Evolutionary conservation across 2,888 invertebrate species (phyloP), one percentile per base, ranked within the genome.

Genomic region (Philhelius pedissequus): DNA sequence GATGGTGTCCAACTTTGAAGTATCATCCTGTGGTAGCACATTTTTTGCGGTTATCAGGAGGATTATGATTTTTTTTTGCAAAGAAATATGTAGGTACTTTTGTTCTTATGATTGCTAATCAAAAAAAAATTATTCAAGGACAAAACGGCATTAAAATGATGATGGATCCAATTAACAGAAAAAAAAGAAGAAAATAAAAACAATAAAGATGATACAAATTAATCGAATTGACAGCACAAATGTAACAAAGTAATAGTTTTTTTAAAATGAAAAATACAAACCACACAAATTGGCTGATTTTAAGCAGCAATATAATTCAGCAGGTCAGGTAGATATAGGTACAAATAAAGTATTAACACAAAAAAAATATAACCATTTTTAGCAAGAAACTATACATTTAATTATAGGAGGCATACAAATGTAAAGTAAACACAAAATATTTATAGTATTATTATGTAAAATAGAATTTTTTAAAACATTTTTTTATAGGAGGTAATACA

Each of bases 41-140:
- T 64, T 77, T 86, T 87, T 86, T 86, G 81, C 70, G 84, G 76
- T 87, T 87, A 86, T 86, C 86, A 80, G 77, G 78, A 83, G 82
- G 60, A 9, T n/a, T 78, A 74, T 76, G 66, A 71, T 62, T 81
- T 79, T 66, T 48, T 64, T 78, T 45, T 56, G 9, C 8, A 7
- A 27, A 25, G 18, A 30, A 13, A 32, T 13, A n/a, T n/a, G n/a
- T n/a, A n/a, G n/a, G n/a, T n/a, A 56, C 75, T 71, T 69, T 69
- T 73, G 11, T 66, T 32, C 73, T 56, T 78, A 54, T 60, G 48
- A 52, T 25, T 64, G 62, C 52, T 71, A 56, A 70, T 62, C 25
- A 22, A 58, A 68, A 66, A 68, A 66, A 27, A 66, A 76, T 80
- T 45, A 69, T 68, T 43, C 20, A 50, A 74, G 74, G 62, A 56